Evolutionary conservation across 2,888 invertebrate genomes (phyloP).

Genomic region (Pilophorus perplexus): DNA sequence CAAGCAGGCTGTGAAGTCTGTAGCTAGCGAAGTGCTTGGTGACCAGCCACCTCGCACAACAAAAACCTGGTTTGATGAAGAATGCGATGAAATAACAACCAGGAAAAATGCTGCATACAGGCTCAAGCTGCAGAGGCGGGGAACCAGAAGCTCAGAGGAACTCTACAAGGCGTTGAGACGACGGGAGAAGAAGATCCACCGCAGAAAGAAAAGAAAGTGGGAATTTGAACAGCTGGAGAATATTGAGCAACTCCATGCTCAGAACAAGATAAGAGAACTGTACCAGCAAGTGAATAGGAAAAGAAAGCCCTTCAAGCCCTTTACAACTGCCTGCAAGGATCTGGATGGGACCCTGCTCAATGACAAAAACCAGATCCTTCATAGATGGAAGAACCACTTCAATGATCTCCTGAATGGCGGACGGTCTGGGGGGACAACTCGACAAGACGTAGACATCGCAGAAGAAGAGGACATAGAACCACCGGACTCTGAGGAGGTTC

Average conservation of each 20-base stretch:
- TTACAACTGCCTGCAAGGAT: no score
- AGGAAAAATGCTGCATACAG: conserved; percentile 7
- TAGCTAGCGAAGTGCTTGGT: neutral
- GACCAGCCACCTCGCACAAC: neutral
- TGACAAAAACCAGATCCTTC: no score
- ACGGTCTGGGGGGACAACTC: no score
- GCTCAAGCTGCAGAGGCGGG: conserved; percentile 7
- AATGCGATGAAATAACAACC: conserved; percentile 1
- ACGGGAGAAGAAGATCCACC: conserved; percentile 10
- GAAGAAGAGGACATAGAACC: no score
- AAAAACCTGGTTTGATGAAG: conserved; percentile 5
- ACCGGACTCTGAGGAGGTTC: no score
- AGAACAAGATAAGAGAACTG: neutral
- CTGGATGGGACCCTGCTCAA: no score
- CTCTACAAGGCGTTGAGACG: no score
- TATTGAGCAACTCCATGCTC: neutral
- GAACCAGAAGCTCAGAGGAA: conserved; percentile 16
- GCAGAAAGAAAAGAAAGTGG: conserved; percentile 13
- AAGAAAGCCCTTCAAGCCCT: no score
- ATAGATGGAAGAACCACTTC: no score
- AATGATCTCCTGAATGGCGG: no score
- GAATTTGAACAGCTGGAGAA: conserved; percentile 10
- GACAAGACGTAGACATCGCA: no score
- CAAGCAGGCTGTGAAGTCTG: conserved; percentile 1
- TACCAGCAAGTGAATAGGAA: conserved; percentile 6